Evolutionary conservation across 92 coral and sea anemone species (phyloP), one percentile per base, ranked within the genome.

Genomic region (Porites cylindrica): DNA sequence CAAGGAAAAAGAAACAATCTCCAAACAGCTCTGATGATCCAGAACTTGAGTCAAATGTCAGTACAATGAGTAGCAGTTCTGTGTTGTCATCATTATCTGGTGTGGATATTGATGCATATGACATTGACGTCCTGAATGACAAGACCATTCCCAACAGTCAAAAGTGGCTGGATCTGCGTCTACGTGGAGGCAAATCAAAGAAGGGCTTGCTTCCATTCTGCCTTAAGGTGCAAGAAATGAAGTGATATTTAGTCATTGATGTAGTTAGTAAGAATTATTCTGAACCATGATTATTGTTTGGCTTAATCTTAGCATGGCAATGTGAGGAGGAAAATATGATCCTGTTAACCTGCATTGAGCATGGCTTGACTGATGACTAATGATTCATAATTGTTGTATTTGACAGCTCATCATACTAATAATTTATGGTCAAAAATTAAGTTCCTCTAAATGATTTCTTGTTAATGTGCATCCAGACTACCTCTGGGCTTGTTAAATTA

Each of bases 11-110:
- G 94, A 94, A 92, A 76, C 91, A 88, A 21, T 83, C 72, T 47
- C 80, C 84, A 38, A 91, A 81, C 75, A 97, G 94, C 68, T 82
- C 88, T 32, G 99, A 96, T 60, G 97, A 91, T 66, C 38, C 64
- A 3, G 99, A 96, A 70, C 89, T 96, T 70, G 99, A 95, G 85
- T 96, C 98, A 10, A 95, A 96, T 85, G 78, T 88, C 64, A 96
- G 99, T 52, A 93, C 98, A 6, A 91, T 96, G 76, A 96, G 99
- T 82, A 96, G 98, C 75, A 96, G 99, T 52, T 96, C 99, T 0
- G 98, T 96, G 32, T 72, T 96, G 78, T 96, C 99, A 0, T 92
- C 97, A 18, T 82, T 89, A 67, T 97, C 99, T 7, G 98, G 99
- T 10, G 96, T 90, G 9, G 99, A 97, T 83, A 91, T 94, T 67